Base-by-base conservation (phyloP, 1,140 invertebrate genomes). In the Drosophila virilis region DNA sequence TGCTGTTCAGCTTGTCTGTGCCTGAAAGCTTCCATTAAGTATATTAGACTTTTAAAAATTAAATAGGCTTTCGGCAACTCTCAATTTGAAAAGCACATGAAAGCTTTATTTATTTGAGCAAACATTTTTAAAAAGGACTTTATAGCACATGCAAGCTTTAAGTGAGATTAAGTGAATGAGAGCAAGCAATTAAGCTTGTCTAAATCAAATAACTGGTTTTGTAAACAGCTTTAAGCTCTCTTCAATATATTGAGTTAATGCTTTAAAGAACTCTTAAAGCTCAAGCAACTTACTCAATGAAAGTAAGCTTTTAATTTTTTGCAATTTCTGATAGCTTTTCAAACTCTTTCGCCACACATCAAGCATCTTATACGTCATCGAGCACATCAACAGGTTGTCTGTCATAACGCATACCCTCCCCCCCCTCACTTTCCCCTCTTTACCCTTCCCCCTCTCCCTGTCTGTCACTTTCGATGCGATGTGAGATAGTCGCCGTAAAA, bases 401-500 rank as follows among this genome's bases (percentile, higher is more conserved):
- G 0, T 28, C 22, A 28, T 66, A 12, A 38, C 42, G 15, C 15
- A 10, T 7, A 9, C 33, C n/a, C 22, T 15, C 6, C 22, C 13
- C 6, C 45, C 5, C 15, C 8, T 13, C 13, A n/a, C n/a, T n/a
- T n/a, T n/a, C 42, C 6, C 15, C 12, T 1, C 17, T 17, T 17
- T 1, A 1, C 17, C 17, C 0, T 1, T 17, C 17, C 28, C 51
- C 35, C 8, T 62, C 48, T 35, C 38, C 48, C 50, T 52, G 50
- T 50, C 33, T 12, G 32, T 9, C 38, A 0, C 13, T 17, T 46
- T 61, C 45, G 17, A 17, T 48, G 37, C 15, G 40, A 17, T 57
- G 42, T 55, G 48, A 55, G 66, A 50, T 64, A 72, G 60, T 59
- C 48, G 50, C 66, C 74, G 76, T 85, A 80, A 84, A 85, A 80